Base-by-base conservation (phyloP, 2,888 invertebrate species). In the Escarpia spicata region DNA sequence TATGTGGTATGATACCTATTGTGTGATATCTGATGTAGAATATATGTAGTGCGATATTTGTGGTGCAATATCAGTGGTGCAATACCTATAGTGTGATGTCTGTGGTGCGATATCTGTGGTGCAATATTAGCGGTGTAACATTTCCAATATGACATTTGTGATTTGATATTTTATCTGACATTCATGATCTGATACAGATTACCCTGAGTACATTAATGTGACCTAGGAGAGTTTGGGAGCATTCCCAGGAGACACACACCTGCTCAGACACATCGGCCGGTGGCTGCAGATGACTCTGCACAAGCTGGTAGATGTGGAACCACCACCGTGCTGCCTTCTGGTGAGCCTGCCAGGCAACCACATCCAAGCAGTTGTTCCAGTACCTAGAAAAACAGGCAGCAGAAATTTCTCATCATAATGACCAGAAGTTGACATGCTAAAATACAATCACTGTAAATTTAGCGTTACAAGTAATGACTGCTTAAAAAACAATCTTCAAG, bases 301-400 rank as follows among this genome's bases (percentile, higher is more conserved):
- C 92, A 2, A 96, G 94, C 90, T 95, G 95, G 93, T 98, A 98
- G 91, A 99, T 96, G 96, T 98, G 98, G 96, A 98, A 98, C 99
- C 99, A 99, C 97, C 98, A 99, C 96, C 98, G 98, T 94, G 98
- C 97, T 0, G 98, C 97, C 93, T 97, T 97, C 0, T 97, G 97
- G 31, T 95, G 93, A 89, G 95, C 95, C 58, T 95, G 95, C 93
- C 93, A 95, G 91, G 97, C 97, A 37, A 98, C 97, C 93, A 97
- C 97, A 93, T 98, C 97, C 8, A 99, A 97, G 93, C 98, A 98
- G 95, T 98, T 98, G 94, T 98, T 98, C 99, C 99, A 99, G 95
- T 98, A 97, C 45, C 96, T 96, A 93, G 10, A 94, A 94, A 37
- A 4, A 75, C 3, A 26, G 19, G 26, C 75, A 75, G 6, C 19